Percentiles rank a stretch among this genome's conserved stretches.
Conservation (phyloP, 2,113 vertebrate genomes). For the Microtus oregoni region DNA sequence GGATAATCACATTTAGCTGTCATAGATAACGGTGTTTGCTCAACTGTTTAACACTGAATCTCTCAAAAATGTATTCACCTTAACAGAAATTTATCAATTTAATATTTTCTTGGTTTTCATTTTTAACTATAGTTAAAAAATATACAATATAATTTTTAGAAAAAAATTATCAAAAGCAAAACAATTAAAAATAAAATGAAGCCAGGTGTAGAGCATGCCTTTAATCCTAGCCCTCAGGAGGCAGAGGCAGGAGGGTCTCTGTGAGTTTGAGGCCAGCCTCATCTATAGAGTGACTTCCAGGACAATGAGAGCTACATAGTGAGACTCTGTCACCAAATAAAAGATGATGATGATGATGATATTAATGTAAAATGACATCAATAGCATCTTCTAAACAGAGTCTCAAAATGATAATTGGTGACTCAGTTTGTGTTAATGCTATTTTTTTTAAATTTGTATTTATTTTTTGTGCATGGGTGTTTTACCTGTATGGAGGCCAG, state of each 20-base stretch:
- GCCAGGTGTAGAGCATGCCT: too few species aligned
- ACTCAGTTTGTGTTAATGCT: constrained; percentile 24
- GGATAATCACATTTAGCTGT: not conserved
- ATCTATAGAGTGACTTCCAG: not conserved
- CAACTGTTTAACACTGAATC: constrained; percentile 12
- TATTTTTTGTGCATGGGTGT: too few species aligned
- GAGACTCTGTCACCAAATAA: not conserved
- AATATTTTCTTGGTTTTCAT: not conserved
- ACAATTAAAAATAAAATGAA: not conserved
- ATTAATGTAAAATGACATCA: constrained; percentile 4
- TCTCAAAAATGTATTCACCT: not conserved
- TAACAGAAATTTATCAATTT: constrained; percentile 46
- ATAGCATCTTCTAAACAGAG: constrained; percentile 32
- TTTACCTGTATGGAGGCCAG: not conserved
- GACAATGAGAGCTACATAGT: not conserved
- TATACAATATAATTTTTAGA: constrained; percentile 50
- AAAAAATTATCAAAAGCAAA: constrained; percentile 38
- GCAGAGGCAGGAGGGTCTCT: not conserved
- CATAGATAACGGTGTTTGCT: not conserved
- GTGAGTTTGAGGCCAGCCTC: not conserved
- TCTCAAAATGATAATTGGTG: constrained; percentile 45
- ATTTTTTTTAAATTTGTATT: not conserved
- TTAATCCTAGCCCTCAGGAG: not conserved
- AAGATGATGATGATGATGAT: too few species aligned
- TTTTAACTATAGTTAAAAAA: constrained; percentile 36